phyloP scores from a whole-genome alignment of 2,888 invertebrate genomes.

The Pollenia griseotomentosa region DNA sequence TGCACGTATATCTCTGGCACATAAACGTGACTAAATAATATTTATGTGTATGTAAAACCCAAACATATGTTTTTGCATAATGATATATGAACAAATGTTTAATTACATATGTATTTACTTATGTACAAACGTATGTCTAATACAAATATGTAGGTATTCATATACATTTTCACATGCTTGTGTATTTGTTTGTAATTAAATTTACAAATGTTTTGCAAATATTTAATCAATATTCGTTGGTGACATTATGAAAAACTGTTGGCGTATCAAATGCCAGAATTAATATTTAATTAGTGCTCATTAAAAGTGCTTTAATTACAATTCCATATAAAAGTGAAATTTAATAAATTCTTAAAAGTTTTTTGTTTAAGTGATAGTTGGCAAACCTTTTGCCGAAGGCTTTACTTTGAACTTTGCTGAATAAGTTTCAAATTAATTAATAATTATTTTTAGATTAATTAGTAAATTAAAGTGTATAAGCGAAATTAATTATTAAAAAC shows the following conservation, averaged over 20 bases:
- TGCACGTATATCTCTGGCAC: neutral
- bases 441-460: neutral
- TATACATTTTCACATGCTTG: neutral
- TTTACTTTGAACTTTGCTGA: neutral
- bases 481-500: neutral
- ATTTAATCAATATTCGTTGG: constrained; percentile 25
- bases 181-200: constrained; percentile 30
- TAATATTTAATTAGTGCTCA: constrained; percentile 2
- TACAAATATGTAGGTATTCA: neutral
- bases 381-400: neutral
- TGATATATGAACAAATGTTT: neutral
- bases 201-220: constrained; percentile 28
- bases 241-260: neutral
- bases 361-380: constrained; percentile 12
- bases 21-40: neutral
- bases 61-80: neutral
- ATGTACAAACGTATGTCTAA: too few species aligned
- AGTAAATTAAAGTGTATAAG: neutral
- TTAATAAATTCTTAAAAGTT: constrained; percentile 15
- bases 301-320: constrained; percentile 11
- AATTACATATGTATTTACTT: neutral
- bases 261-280: neutral
- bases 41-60: too few species aligned
- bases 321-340: neutral
- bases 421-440: neutral